phyloP scores from a whole-genome alignment of 2,113 vertebrate genomes.

The Trichechus manatus region DNA sequence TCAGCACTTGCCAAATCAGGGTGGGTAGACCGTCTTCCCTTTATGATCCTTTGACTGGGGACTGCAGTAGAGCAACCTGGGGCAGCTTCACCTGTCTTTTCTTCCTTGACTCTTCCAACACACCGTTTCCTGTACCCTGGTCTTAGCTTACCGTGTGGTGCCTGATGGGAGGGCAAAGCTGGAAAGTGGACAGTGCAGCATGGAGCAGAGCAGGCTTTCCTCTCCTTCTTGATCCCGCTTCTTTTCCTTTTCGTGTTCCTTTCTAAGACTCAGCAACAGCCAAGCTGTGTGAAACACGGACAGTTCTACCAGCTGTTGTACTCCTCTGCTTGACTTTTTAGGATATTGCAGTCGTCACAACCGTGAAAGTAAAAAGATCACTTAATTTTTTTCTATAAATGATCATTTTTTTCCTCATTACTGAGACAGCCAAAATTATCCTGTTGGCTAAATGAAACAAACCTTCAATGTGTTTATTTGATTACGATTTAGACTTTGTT shows the following conservation, averaged over 20 bases:
- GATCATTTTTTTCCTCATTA: neutral
- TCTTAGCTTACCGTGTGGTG: neutral
- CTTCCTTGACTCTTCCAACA: neutral
- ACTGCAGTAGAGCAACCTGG: neutral
- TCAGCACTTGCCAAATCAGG: neutral
- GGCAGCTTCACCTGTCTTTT: neutral
- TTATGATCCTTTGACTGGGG: too few relatives aligned
- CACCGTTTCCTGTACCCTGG: neutral
- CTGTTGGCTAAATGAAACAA: neutral
- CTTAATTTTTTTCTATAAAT: neutral
- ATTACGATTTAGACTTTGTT: neutral
- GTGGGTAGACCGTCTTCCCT: neutral
- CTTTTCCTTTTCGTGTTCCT: neutral
- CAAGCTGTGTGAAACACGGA: neutral
- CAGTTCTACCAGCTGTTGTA: fast-evolving
- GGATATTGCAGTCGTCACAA: fast-evolving
- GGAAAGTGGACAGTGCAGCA: fast-evolving
- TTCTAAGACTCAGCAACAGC: neutral
- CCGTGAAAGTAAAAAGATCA: neutral
- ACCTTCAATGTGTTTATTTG: neutral
- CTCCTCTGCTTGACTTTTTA: neutral
- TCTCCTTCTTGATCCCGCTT: neutral
- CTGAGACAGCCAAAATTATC: neutral
- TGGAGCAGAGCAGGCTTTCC: neutral
- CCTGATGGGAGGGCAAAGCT: neutral